Percentiles rank a stretch among this genome's conserved stretches.
phyloP scores from a whole-genome alignment of 2,797 vertebrate species.

The Pantherophis vulpinus region DNA sequence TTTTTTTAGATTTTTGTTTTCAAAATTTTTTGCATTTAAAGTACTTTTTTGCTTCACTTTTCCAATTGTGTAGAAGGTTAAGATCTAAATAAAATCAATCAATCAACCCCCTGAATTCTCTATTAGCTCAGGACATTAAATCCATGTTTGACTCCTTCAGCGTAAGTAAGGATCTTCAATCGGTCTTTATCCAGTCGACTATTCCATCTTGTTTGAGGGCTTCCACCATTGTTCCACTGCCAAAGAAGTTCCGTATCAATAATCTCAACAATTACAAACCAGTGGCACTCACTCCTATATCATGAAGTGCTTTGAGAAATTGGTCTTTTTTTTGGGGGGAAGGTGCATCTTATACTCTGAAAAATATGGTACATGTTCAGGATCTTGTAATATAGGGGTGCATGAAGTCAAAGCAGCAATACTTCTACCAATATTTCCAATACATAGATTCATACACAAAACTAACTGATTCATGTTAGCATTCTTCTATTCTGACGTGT shows the following conservation, averaged over 20 bases:
- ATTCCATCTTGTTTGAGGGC: no score
- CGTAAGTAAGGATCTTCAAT: no score
- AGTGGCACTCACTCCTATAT: no score
- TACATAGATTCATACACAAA: background rate
- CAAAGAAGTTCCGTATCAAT: no score
- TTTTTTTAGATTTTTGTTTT: background rate
- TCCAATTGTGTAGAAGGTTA: background rate
- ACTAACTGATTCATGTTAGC: background rate
- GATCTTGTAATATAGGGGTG: background rate
- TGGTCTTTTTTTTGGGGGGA: no score
- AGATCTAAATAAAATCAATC: background rate
- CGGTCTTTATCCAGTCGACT: no score
- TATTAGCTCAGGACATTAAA: background rate
- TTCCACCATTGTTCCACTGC: no score
- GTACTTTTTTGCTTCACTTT: background rate
- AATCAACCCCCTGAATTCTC: background rate
- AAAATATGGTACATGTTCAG: background rate
- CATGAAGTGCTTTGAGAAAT: no score
- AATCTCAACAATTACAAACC: no score
- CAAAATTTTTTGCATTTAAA: background rate
- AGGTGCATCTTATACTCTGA: no score
- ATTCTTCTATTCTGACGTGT: background rate
- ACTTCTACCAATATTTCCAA: background rate
- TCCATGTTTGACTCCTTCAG: background rate
- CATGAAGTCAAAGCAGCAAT: background rate